Base-by-base conservation (phyloP, 2,113 vertebrate genomes). In the Pica pica region DNA sequence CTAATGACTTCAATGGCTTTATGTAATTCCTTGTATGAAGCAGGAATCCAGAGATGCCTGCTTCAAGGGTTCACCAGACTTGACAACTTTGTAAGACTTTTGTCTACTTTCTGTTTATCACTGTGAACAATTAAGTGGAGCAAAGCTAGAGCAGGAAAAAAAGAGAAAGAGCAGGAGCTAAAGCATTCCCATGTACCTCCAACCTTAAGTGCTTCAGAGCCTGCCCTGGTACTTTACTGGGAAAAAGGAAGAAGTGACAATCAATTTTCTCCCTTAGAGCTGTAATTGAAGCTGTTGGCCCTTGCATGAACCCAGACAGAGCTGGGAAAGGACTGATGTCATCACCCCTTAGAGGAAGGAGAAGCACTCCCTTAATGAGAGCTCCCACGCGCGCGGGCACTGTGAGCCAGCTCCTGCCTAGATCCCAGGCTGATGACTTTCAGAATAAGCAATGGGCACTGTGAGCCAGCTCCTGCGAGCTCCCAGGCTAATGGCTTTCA, bases 241-340 rank as follows among this genome's bases (percentile, higher is more conserved):
- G 69, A 88, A 97, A 83, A 79, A 44, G 79, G 85, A 91, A 94
- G 83, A 93, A 86, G 60, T 91, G 92, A 75, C 92, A 95, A 95
- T 86, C 81, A 57, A 5, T 92, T 93, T 92, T 89, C 69, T 93
- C 79, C 85, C 6, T 8, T 14, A 60, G 77, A 87, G 92, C 86
- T 87, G 90, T 87, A 94, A 92, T 1, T 52, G 83, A 93, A 92
- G 92, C 95, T 87, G 76, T 46, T 97, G 95, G n/a, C 94, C 96
- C 85, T 89, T 94, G 69, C n/a, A 39, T 95, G 96, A 97, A 96
- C 96, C 56, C 90, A 83, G 88, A 31, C 16, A 20, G 80, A 81
- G 88, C 71, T 96, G 93, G 86, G 93, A 97, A 96, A 90, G n/a
- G 68, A 83, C 79, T 95, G 92, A 97, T 87, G 86, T 97, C 93